Conservation (phyloP, 2,113 vertebrate species). For the Gobius niger region DNA sequence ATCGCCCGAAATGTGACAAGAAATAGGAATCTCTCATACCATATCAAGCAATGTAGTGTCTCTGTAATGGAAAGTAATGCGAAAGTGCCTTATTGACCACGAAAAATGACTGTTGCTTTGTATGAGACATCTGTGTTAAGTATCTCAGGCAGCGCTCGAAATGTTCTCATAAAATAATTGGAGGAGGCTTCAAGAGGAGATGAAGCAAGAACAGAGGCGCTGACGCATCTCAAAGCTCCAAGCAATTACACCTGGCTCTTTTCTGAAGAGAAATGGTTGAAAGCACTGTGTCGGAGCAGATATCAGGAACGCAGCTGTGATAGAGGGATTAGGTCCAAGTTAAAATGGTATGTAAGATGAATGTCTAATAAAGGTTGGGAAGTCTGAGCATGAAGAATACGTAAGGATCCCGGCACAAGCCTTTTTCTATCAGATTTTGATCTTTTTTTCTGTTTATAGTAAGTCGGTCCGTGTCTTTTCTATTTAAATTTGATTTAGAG, state of each 20-base stretch:
- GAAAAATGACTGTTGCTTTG: conserved; percentile 17
- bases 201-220: conserved; percentile 17
- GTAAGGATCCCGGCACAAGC: too few species aligned
- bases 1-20: conserved; percentile 55
- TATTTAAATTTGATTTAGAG: too few species aligned
- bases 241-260: conserved; percentile 26
- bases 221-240: conserved; percentile 24
- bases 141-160: conserved; percentile 6
- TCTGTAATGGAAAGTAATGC: conserved; percentile 24
- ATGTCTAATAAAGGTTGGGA: background rate
- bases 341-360: background rate
- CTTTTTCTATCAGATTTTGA: too few species aligned
- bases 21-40: conserved; percentile 45
- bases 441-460: too few species aligned
- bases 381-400: too few species aligned
- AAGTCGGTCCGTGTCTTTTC: too few species aligned
- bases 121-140: conserved; percentile 23
- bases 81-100: conserved; percentile 14
- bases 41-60: conserved; percentile 14
- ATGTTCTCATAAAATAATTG: conserved; percentile 13
- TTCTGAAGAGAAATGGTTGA: background rate
- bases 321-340: background rate
- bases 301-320: conserved; percentile 5
- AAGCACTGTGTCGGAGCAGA: conserved; percentile 8
- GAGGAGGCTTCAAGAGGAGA: conserved; percentile 24